phyloP scores from a whole-genome alignment of 2,888 invertebrate genomes.

The Synanthedon tipuliformis region DNA sequence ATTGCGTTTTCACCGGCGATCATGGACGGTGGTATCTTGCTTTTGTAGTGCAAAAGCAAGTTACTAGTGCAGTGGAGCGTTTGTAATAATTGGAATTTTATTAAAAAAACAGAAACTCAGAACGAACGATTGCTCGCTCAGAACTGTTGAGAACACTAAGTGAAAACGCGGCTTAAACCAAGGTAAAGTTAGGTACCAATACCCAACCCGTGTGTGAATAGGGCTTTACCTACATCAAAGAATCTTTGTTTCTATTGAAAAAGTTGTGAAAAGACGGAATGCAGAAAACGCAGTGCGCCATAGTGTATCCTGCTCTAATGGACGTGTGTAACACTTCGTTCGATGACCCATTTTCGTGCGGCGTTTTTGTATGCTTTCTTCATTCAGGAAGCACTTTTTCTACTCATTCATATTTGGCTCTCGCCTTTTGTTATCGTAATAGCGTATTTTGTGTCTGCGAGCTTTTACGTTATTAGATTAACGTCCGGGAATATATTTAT shows the following conservation, averaged over 20 bases:
- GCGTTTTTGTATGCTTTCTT: constrained; percentile 31
- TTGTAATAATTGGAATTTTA: too few relatives aligned
- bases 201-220: too few relatives aligned
- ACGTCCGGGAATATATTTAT: neutral
- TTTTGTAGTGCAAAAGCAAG: too few relatives aligned
- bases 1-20: too few relatives aligned
- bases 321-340: constrained; percentile 27
- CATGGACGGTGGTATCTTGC: too few relatives aligned
- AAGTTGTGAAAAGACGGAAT: neutral
- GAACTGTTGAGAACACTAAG: too few relatives aligned
- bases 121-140: too few relatives aligned
- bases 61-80: too few relatives aligned
- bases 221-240: too few relatives aligned
- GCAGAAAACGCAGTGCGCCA: neutral
- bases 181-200: too few relatives aligned
- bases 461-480: constrained; percentile 10
- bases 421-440: constrained; percentile 30
- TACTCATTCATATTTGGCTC: constrained; percentile 18
- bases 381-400: constrained; percentile 25
- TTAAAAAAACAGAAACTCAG: too few relatives aligned
- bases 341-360: constrained; percentile 47
- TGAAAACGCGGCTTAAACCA: too few relatives aligned
- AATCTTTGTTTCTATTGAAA: neutral
- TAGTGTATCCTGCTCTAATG: constrained; percentile 20
- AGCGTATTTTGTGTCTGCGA: constrained; percentile 18